Conservation (phyloP, 2,113 vertebrate species). For the Cavia aperea region DNA sequence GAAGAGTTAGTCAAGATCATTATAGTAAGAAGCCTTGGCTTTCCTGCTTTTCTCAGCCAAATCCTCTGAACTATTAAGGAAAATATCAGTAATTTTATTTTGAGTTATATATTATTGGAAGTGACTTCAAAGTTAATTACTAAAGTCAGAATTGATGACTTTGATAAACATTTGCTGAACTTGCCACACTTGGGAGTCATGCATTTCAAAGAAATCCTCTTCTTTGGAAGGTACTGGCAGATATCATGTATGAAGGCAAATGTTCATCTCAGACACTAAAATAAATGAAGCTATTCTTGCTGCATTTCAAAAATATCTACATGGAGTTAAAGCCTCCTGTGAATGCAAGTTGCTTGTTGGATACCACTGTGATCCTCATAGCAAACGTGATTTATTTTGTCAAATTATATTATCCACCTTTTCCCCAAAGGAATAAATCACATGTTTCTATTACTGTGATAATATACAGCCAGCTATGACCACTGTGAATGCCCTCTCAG, state of each 20-base stretch:
- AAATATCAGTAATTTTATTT: constrained; percentile 46
- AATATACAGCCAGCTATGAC: constrained; percentile 46
- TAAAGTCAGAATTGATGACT: neutral
- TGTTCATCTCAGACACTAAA: constrained; percentile 12
- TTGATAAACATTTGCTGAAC: neutral
- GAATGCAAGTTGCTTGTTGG: constrained; percentile 26
- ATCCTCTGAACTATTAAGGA: neutral
- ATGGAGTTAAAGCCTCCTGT: constrained; percentile 5
- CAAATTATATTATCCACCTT: constrained; percentile 59
- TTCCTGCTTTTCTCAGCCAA: constrained; percentile 26
- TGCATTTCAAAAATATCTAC: constrained; percentile 1
- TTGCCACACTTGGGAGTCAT: constrained; percentile 12
- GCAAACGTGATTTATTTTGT: constrained; percentile 63
- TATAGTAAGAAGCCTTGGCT: constrained; percentile 25
- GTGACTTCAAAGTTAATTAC: constrained; percentile 47
- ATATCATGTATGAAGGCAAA: neutral
- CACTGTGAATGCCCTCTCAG: constrained; percentile 57
- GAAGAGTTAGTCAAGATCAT: neutral
- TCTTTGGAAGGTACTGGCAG: neutral
- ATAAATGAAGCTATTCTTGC: neutral
- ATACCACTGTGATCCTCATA: constrained; percentile 53
- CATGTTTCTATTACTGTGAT: constrained; percentile 61
- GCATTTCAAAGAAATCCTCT: neutral
- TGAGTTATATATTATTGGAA: constrained; percentile 36
- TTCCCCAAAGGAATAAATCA: constrained; percentile 67